Base-by-base conservation (phyloP, 1,140 invertebrate species). In the Teleogryllus occipitalis region DNA sequence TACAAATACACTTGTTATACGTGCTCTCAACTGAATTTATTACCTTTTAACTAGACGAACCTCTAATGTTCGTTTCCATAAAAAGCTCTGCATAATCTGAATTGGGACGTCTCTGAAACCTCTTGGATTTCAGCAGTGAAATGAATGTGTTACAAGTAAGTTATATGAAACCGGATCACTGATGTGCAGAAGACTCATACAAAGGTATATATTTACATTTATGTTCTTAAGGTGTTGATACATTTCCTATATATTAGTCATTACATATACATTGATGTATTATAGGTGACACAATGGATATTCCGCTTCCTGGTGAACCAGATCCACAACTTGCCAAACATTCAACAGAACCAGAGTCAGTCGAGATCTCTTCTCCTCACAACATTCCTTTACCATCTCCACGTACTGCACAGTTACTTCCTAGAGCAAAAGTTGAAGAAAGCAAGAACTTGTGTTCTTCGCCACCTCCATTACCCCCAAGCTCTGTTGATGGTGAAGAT, bases 331-430 rank as follows among this genome's bases (percentile, higher is more conserved):
- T 65, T 65, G 54, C 76, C 15, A 48, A 48, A 21, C 47, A 47
- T 47, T 48, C 14, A 47, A n/a, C 47, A 47, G 47, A n/a, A 21
- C 46, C 18, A 77, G 76, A n/a, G 47, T 8, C 46, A 54, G 14
- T 48, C 7, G 47, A 18, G 14, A 48, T 77, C 48, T 47, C 76
- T 48, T 48, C 18, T 8, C 48, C 46, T 48, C 46, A 77, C 48
- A 48, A 77, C 76, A 77, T 77, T 48, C 76, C 76, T 77, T 48
- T 77, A 54, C 76, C 76, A 77, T 77, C 76, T 48, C 48, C 48
- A 15, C 47, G 48, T 15, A 77, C 14, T 8, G 12, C 47, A 8
- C n/a, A n/a, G 10, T 49, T 47, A 18, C 76, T 2, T 7, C 27
- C 27, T 39, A 1, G 27, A 39, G 1, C 27, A 39, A 39, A 39